These are phyloP conservation scores for Physella acuta DNA, from an alignment of 1,140 invertebrate species.

Conservation along the genomic window DNA sequence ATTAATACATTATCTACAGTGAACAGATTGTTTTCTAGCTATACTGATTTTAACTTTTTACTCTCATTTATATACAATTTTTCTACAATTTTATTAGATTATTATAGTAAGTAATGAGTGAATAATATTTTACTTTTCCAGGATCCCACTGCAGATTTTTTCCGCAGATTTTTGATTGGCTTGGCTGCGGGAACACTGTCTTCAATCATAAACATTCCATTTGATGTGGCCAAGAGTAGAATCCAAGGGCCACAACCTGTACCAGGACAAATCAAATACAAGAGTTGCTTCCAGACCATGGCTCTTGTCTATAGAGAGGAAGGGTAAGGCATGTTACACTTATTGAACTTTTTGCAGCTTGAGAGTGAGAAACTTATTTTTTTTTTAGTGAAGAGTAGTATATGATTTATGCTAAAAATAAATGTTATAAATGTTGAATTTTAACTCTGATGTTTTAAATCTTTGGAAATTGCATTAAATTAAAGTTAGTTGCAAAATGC, in stretches of 20 bases:
- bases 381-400: background rate
- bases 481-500: too few species aligned
- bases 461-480: background rate
- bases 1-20: too few species aligned
- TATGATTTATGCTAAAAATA: background rate
- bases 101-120: background rate
- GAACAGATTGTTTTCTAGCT: too few species aligned
- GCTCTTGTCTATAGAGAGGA: conserved; percentile 79
- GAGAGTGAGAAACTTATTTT: conserved; percentile 1
- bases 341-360: too few species aligned
- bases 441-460: background rate
- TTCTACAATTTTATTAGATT: background rate
- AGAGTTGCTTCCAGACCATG: conserved; percentile 74
- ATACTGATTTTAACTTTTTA: too few species aligned
- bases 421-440: background rate
- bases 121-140: conserved; percentile 48
- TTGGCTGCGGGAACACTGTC: conserved; percentile 81
- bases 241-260: conserved; percentile 86
- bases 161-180: conserved; percentile 75
- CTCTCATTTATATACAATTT: background rate
- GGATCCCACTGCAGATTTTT: conserved; percentile 71
- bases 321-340: too few species aligned
- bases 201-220: conserved; percentile 88
- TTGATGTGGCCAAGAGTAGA: conserved; percentile 92
- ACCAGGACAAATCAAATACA: conserved; percentile 74